These are phyloP conservation scores for Iphiclides podalirius DNA, from an alignment of 2,888 invertebrate species.

Conservation along the genomic window DNA sequence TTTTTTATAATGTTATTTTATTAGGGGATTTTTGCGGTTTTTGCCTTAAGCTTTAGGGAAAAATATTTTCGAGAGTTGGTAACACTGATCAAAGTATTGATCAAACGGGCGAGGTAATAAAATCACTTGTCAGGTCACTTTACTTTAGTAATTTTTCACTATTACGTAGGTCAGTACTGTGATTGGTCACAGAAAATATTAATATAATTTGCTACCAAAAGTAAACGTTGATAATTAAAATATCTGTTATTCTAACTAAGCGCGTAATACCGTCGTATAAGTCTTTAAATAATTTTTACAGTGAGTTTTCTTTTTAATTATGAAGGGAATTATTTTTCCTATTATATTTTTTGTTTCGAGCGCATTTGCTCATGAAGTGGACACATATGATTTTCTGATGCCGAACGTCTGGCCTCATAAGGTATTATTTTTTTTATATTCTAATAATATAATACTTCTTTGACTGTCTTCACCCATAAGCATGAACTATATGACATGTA, in stretches of 20 bases:
- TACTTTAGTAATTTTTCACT: conserved; percentile 27
- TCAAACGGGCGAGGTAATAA: conserved; percentile 45
- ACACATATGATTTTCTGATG: conserved; percentile 87
- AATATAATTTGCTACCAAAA: neutral
- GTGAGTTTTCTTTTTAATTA: conserved; percentile 25
- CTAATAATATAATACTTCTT: no score
- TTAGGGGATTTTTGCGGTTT: no score
- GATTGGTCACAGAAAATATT: conserved; percentile 4
- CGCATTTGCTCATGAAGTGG: conserved; percentile 50
- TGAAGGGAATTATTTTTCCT: conserved; percentile 40
- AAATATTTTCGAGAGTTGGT: no score
- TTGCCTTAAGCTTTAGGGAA: no score
- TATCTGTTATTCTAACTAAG: neutral
- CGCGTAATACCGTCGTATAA: neutral
- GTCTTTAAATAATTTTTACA: neutral
- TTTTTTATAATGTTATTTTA: no score
- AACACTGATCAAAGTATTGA: no score
- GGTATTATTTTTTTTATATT: conserved; percentile 70
- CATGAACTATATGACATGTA: no score
- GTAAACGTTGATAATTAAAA: neutral
- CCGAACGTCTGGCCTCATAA: conserved; percentile 89
- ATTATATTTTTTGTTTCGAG: conserved; percentile 36
- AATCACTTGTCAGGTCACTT: conserved; percentile 55
- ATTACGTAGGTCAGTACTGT: conserved; percentile 24
- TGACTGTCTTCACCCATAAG: no score